Evolutionary conservation across 2,888 invertebrate species (phyloP).

Genomic region (Epinotia bilunana): DNA sequence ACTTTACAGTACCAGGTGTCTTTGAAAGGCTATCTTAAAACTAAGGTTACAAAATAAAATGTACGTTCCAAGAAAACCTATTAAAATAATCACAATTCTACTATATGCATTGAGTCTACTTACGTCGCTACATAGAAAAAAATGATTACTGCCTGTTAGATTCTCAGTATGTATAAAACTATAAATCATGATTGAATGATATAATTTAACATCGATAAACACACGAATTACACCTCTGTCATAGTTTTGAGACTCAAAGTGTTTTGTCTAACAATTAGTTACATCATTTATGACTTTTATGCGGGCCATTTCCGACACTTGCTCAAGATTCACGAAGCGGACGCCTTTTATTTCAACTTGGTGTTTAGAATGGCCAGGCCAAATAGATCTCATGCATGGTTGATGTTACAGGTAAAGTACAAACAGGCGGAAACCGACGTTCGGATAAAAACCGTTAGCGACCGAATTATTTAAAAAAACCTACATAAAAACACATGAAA

Average conservation of each 20-base stretch:
- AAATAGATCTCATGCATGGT: background rate
- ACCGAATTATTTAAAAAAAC: conserved; percentile 26
- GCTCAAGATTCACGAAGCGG: background rate
- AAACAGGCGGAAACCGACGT: conserved; percentile 32
- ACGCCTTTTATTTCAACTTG: background rate
- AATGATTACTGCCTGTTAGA: conserved; percentile 15
- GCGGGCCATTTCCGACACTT: conserved; percentile 4
- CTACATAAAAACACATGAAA: conserved; percentile 9
- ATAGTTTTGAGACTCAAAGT: conserved; percentile 5
- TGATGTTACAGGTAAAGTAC: conserved; percentile 14
- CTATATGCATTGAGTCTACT: conserved; percentile 34
- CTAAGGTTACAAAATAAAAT: conserved; percentile 29
- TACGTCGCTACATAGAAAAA: conserved; percentile 9
- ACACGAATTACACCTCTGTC: conserved; percentile 9
- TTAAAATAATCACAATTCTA: conserved; percentile 29
- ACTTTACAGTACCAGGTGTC: conserved; percentile 30
- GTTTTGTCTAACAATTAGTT: conserved; percentile 11
- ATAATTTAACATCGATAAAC: background rate
- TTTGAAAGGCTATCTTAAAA: conserved; percentile 35
- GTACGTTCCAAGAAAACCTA: conserved; percentile 15
- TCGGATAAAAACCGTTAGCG: conserved; percentile 11
- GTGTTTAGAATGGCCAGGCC: background rate
- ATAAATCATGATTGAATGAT: conserved; percentile 23
- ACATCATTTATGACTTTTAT: background rate
- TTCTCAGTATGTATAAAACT: conserved; percentile 22